These are phyloP conservation scores for Ametastegia equiseti DNA, from an alignment of 2,888 invertebrate species.

Conservation along the genomic window DNA sequence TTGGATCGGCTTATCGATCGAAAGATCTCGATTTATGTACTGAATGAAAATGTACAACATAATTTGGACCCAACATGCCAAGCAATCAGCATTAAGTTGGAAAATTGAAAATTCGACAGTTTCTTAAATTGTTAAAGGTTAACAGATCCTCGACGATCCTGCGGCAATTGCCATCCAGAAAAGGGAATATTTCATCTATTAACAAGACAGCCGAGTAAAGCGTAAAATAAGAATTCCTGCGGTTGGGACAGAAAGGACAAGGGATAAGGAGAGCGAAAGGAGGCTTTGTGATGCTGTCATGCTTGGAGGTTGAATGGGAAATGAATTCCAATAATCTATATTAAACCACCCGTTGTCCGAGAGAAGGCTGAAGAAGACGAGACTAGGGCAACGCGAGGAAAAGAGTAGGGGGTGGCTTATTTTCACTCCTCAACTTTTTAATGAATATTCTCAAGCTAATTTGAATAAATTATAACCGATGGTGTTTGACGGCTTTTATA, in stretches of 20 bases:
- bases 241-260: not conserved
- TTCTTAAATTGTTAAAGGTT: not conserved
- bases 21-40: not conserved
- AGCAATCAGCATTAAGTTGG: not conserved
- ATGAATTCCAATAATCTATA: slow-evolving; percentile 48
- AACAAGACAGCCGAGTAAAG: slow-evolving; percentile 22
- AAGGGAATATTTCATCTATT: not conserved
- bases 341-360: slow-evolving; percentile 44
- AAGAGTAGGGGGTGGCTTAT: slow-evolving; percentile 42
- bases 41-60: too few species aligned
- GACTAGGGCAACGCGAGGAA: slow-evolving; percentile 10
- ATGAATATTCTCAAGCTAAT: slow-evolving; percentile 74
- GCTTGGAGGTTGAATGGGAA: slow-evolving; percentile 45
- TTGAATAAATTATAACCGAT: slow-evolving; percentile 75
- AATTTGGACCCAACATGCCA: not conserved
- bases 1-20: not conserved
- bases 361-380: slow-evolving; percentile 54
- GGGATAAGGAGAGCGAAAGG: slow-evolving; percentile 1
- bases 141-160: not conserved
- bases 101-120: not conserved
- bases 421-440: slow-evolving; percentile 68
- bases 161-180: not conserved
- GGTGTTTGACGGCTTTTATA: slow-evolving; percentile 72
- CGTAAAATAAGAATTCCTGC: slow-evolving; percentile 5
- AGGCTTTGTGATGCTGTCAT: slow-evolving; percentile 42